phyloP scores from a whole-genome alignment of 2,888 invertebrate genomes.

The Brassicogethes aeneus region DNA sequence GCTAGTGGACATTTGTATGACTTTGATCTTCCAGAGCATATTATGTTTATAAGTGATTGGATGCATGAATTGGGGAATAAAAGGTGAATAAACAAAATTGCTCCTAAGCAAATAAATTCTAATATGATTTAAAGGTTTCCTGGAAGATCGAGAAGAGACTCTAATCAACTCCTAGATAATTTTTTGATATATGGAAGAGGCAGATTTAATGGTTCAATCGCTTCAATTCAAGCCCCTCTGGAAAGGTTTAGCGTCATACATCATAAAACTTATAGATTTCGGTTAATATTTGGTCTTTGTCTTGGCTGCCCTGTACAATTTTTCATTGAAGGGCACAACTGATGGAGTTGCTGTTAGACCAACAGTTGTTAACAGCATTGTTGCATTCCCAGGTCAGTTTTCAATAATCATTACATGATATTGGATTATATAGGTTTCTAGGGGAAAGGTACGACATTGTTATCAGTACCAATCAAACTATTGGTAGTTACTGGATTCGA shows the following conservation, averaged over 20 bases:
- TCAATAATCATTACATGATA: too few relatives aligned
- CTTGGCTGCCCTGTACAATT: slow-evolving; percentile 77
- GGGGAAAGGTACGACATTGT: slow-evolving; percentile 83
- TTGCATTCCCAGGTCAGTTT: slow-evolving; percentile 79
- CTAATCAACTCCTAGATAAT: slow-evolving; percentile 30
- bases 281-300: slow-evolving; percentile 75
- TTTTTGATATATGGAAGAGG: slow-evolving; percentile 37
- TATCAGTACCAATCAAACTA: too few relatives aligned
- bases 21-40: slow-evolving; percentile 74
- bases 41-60: slow-evolving; percentile 73
- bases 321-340: slow-evolving; percentile 68
- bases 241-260: slow-evolving; percentile 75
- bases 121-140: too few relatives aligned
- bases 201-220: slow-evolving; percentile 73
- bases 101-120: too few relatives aligned
- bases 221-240: slow-evolving; percentile 72
- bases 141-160: slow-evolving; percentile 67
- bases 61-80: slow-evolving; percentile 64
- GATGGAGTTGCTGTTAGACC: slow-evolving; percentile 78
- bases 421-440: slow-evolving; percentile 37
- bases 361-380: slow-evolving; percentile 68
- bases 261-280: slow-evolving; percentile 70
- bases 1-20: slow-evolving; percentile 73
- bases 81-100: too few relatives aligned
- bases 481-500: slow-evolving; percentile 78